Conservation (phyloP, 2,888 invertebrate species). For the Epirrhoe alternata region DNA sequence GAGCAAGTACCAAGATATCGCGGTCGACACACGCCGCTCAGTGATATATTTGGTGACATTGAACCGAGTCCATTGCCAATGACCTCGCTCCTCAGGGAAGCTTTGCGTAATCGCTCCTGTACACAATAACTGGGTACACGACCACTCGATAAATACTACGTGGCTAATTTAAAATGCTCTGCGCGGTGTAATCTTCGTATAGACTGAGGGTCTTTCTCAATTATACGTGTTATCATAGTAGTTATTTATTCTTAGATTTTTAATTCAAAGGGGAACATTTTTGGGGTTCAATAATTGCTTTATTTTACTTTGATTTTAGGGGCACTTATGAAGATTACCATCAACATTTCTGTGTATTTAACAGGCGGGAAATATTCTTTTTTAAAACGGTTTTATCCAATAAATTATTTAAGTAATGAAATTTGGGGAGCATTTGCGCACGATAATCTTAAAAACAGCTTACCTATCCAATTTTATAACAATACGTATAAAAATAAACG, state of each 20-base stretch:
- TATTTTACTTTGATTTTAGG: neutral
- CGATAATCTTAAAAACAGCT: too few species aligned
- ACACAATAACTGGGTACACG: slow-evolving; percentile 50
- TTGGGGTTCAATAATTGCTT: slow-evolving; percentile 20
- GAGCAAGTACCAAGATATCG: slow-evolving; percentile 61
- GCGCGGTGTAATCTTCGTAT: slow-evolving; percentile 19
- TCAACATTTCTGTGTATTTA: too few species aligned
- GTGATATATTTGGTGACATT: slow-evolving; percentile 86
- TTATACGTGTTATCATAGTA: slow-evolving; percentile 21
- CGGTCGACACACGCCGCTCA: slow-evolving; percentile 55
- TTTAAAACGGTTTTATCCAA: too few species aligned
- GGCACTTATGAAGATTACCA: too few species aligned
- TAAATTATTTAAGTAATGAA: too few species aligned
- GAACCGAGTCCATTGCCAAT: slow-evolving; percentile 85
- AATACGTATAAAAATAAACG: too few species aligned
- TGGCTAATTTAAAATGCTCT: slow-evolving; percentile 36
- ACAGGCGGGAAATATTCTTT: too few species aligned
- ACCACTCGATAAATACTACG: slow-evolving; percentile 40
- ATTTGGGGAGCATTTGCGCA: too few species aligned
- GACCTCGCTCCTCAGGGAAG: slow-evolving; percentile 83
- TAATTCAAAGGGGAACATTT: slow-evolving; percentile 13
- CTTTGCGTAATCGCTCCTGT: slow-evolving; percentile 83
- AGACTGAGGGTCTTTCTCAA: slow-evolving; percentile 22
- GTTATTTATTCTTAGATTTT: slow-evolving; percentile 28
- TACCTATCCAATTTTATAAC: too few species aligned